Base-by-base conservation (phyloP, 1,140 invertebrate genomes). In the Monomorium pharaonis region DNA sequence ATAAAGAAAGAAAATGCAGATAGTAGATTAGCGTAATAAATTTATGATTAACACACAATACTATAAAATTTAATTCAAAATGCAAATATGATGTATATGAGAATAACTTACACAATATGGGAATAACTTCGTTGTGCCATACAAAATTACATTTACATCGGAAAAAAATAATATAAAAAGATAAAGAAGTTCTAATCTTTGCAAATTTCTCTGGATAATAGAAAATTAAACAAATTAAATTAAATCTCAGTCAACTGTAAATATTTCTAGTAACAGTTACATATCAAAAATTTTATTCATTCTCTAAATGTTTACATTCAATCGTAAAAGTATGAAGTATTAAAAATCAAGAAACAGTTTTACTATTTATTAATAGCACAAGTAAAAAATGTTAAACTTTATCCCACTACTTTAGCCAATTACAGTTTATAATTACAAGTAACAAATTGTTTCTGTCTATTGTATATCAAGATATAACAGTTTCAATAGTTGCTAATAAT, bases 31-130 rank as follows among this genome's bases (percentile, higher is more conserved):
- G 65, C 65, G 44, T 10, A 24, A 27, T 63, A 86, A 91, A 92
- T 91, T 87, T 88, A 86, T 86, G 85, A 92, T 92, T 92, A 92
- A 86, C 90, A n/a, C n/a, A n/a, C 90, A 88, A 92, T 74, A 92
- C 91, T 86, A 33, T 51, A n/a, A 47, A 72, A 76, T 87, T 90
- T 86, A 76, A 12, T 70, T 56, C 12, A 42, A 51, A 87, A 85
- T 37, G 54, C 21, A 72, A 42, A 80, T n/a, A 58, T 33, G n/a
- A n/a, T n/a, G n/a, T n/a, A n/a, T n/a, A n/a, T n/a, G n/a, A n/a
- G n/a, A n/a, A n/a, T n/a, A n/a, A n/a, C n/a, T n/a, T n/a, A 27
- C 18, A 14, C 21, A 0, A 60, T 16, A 16, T 27, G n/a, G n/a
- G 75, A 62, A 49, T 74, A 27, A 30, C 49, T 84, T 74, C 18